Evolutionary conservation across 2,797 vertebrate genomes (phyloP), one percentile per base, ranked within the genome.

Genomic region (Gambusia yucatana): DNA sequence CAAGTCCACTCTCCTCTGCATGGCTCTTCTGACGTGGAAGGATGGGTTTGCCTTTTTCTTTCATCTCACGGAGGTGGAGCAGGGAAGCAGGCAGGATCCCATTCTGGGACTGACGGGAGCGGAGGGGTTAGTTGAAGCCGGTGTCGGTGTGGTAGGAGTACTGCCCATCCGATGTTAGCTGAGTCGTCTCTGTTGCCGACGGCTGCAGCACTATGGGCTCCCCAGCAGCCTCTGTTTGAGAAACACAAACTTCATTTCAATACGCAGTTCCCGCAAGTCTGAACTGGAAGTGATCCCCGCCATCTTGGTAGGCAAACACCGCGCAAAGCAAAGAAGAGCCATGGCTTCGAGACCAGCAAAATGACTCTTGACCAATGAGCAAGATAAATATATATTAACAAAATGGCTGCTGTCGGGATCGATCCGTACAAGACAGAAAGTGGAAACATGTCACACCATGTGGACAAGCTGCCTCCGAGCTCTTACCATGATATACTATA

Each of bases 181-280:
- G 98, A 92, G 98, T 99, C 41, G 98, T 99, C 96, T 99, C 98
- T 92, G 98, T 98, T 82, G 97, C 98, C 3, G 98, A 98, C 0
- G 98, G 98, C 90, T 99, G 98, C 93, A 99, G 91, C 94, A 99
- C 93, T 72, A 99, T 96, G 5, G 98, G 98, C 44, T 96, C 96
- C 25, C 94, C 95, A 13, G 94, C 94, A 30, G 91, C 94, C 91
- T 96, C 96, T 96, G 88, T 73, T 80, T 3, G 25, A 72, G 46
- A 80, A 72, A 86, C 46, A 82, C 17, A 79, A 52, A 72, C 33
- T 30, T 6, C 14, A 33, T 17, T 33, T 30, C 59, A 61, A 33
- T 41, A 75, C 6, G 25, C 6, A 22, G 20, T 9, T 25, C 48
- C 48, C 48, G 9, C 48, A 52, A 25, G 20, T 52, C 48, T 50